Evolutionary conservation across 2,113 vertebrate genomes (phyloP).

Genomic region (Albula goreensis): DNA sequence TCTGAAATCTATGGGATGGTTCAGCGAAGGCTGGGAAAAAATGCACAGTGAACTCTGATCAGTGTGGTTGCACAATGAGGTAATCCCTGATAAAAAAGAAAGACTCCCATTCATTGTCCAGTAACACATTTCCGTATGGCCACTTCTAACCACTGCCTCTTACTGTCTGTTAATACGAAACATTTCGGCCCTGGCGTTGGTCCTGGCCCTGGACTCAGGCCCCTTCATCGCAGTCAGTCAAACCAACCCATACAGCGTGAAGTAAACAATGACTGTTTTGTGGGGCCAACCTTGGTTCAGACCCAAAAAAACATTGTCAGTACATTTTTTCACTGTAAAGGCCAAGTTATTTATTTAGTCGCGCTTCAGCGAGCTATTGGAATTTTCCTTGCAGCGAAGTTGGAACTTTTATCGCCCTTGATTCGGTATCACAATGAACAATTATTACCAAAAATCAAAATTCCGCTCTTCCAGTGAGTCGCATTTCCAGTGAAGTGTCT

Average conservation of each 20-base stretch:
- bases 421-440: neutral
- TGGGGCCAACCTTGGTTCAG: slow-evolving; percentile 7
- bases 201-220: neutral
- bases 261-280: slow-evolving; percentile 24
- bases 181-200: neutral
- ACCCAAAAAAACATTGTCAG: slow-evolving; percentile 20
- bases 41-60: neutral
- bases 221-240: neutral
- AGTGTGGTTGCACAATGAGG: neutral
- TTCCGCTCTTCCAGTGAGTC: neutral
- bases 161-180: slow-evolving; percentile 13
- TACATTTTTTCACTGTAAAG: slow-evolving; percentile 12
- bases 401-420: neutral
- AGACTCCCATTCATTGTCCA: slow-evolving; percentile 6
- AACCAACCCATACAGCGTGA: slow-evolving; percentile 6
- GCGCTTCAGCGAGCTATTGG: neutral
- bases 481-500: neutral
- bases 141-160: neutral
- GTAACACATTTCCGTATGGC: slow-evolving; percentile 11
- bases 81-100: slow-evolving; percentile 1
- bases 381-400: neutral
- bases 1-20: neutral
- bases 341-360: slow-evolving; percentile 33
- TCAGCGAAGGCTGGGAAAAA: neutral
- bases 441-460: neutral